Base-by-base conservation (phyloP, 2,888 invertebrate species). In the Melanotus villosus region DNA sequence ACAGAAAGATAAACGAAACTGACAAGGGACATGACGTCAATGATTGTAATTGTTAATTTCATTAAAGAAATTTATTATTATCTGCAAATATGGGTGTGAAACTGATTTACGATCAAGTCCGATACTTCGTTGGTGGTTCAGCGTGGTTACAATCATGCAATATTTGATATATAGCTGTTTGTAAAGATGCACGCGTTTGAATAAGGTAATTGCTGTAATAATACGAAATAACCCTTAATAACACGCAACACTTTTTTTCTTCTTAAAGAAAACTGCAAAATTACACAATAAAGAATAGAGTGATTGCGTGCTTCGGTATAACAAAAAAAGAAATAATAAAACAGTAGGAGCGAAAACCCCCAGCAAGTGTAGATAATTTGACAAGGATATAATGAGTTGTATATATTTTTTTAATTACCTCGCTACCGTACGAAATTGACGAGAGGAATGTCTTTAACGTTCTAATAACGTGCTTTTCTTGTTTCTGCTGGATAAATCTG, bases 141-240 rank as follows among this genome's bases (percentile, higher is more conserved):
- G 12, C 36, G 18, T 34, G 36, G 56, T 38, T 21, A 38, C 38
- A 19, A 56, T 56, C 56, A 56, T 56, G 56, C 56, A 16, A 56
- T 56, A 56, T 38, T 36, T 56, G 56, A 56, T 56, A 23, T 38
- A 56, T 23, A 38, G 56, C 56, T 38, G 21, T 14, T n/a, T n/a
- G n/a, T n/a, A n/a, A 23, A 36, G 38, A 38, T 56, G 38, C 56
- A 56, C 56, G 38, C 56, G 56, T 56, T 38, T 56, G 56, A 56
- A 56, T 56, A 38, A 56, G 36, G 36, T 56, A 56, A 56, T 56
- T 38, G 56, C 56, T 23, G n/a, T 38, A 56, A 56, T 56, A 14
- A 56, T 18, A 38, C 36, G 12, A 56, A 56, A 56, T 56, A 19
- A 21, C 38, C 56, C 36, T 21, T 56, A 56, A 38, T 56, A 38